phyloP scores from a whole-genome alignment of 2,797 vertebrate genomes.

The Arnoldichthys spilopterus region DNA sequence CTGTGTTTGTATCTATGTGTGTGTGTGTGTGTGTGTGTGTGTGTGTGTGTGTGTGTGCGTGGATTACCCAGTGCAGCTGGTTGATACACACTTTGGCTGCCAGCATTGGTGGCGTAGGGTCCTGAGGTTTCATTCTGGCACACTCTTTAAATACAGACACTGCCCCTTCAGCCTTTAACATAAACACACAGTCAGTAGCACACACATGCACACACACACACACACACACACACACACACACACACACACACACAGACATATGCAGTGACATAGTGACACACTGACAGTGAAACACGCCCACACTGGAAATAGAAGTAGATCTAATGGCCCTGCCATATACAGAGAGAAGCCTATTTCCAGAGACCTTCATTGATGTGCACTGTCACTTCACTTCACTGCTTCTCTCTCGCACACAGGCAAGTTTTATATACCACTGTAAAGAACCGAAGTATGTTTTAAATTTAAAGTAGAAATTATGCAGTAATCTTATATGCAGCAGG shows the following conservation, averaged over 20 bases:
- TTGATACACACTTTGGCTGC: constrained; percentile 96
- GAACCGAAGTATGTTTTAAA: no score
- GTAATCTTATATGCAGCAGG: no score
- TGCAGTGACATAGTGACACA: constrained; percentile 23
- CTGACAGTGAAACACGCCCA: constrained; percentile 38
- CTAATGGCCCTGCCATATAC: constrained; percentile 73
- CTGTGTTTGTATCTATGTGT: constrained; percentile 22
- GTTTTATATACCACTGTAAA: neutral
- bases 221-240: neutral
- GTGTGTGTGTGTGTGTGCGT: neutral
- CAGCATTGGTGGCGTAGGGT: constrained; percentile 89
- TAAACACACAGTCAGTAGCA: constrained; percentile 8
- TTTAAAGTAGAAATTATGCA: no score
- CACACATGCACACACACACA: neutral
- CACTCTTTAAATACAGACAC: constrained; percentile 94
- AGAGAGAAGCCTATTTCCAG: constrained; percentile 73
- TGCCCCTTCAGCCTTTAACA: constrained; percentile 85
- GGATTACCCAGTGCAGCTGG: constrained; percentile 91
- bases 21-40: constrained; percentile 11
- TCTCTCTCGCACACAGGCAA: constrained; percentile 4
- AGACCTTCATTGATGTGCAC: constrained; percentile 69
- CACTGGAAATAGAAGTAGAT: constrained; percentile 69
- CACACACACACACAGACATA: neutral
- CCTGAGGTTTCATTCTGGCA: constrained; percentile 85
- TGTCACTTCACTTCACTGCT: neutral